phyloP scores from a whole-genome alignment of 23 tunicate genomes.

The Phallusia fumigata region DNA sequence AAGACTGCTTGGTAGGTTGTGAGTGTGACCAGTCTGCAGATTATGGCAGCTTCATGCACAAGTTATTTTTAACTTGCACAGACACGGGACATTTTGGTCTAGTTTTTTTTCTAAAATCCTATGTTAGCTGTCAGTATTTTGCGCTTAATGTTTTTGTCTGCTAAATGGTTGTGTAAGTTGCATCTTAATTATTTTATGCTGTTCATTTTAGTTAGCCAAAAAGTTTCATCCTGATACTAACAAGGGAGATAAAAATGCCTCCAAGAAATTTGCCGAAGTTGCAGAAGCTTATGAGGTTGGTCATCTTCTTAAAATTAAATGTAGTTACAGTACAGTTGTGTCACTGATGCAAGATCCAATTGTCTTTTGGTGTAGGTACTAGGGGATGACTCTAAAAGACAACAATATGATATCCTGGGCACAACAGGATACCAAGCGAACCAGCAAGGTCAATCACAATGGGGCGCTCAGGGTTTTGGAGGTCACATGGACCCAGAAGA shows the following conservation, averaged over 20 bases:
- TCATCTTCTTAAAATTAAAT: not conserved
- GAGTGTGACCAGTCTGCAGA: no score
- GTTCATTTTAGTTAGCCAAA: constrained; percentile 60
- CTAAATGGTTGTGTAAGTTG: not conserved
- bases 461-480: constrained; percentile 38
- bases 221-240: constrained; percentile 96
- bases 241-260: constrained; percentile 88
- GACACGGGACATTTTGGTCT: no score
- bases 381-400: constrained; percentile 79
- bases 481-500: constrained; percentile 91
- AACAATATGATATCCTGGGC: constrained; percentile 88
- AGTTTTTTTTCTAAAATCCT: constrained; percentile 2
- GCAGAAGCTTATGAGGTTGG: constrained; percentile 95
- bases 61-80: no score
- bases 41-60: no score
- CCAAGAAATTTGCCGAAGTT: constrained; percentile 83
- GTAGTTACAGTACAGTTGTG: no score
- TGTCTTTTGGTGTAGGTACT: constrained; percentile 54
- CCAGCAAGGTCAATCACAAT: constrained; percentile 57
- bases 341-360: no score
- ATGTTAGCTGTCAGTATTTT: not conserved
- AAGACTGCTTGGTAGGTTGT: no score
- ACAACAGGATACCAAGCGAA: constrained; percentile 27
- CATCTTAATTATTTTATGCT: not conserved
- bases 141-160: not conserved